Conservation (phyloP, 2,797 vertebrate genomes). For the Ctenosaura bakeri region DNA sequence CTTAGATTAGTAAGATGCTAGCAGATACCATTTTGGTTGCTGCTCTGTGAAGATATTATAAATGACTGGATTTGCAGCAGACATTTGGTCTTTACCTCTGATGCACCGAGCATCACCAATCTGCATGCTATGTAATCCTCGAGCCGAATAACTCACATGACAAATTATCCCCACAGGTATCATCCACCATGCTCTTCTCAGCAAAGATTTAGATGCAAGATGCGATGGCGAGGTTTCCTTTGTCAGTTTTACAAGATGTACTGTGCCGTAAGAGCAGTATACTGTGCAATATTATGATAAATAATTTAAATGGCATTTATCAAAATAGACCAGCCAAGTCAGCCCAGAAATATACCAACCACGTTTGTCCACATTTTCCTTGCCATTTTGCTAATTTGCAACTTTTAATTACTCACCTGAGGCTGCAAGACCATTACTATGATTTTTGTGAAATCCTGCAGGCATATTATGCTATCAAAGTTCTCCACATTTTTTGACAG, state of each 20-base stretch:
- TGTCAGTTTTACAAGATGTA: constrained; percentile 41
- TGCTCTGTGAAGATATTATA: not conserved
- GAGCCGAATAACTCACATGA: constrained; percentile 12
- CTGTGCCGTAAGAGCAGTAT: constrained; percentile 14
- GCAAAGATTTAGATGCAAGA: constrained; percentile 36
- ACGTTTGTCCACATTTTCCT: constrained; percentile 38
- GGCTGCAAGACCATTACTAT: constrained; percentile 52
- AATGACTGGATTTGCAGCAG: not conserved
- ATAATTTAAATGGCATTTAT: constrained; percentile 67
- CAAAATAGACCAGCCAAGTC: constrained; percentile 48
- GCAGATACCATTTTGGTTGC: not conserved
- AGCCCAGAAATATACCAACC: not conserved
- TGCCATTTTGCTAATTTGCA: constrained; percentile 58
- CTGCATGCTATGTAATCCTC: constrained; percentile 26
- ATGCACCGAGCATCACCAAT: not conserved
- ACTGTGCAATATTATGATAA: constrained; percentile 52
- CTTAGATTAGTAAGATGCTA: not conserved
- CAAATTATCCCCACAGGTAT: constrained; percentile 22
- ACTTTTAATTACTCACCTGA: constrained; percentile 48
- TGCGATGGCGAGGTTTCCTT: constrained; percentile 7
- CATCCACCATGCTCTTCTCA: not conserved
- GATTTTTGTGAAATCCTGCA: constrained; percentile 54
- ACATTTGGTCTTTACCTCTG: not conserved
- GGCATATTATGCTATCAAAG: constrained; percentile 38
- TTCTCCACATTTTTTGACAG: constrained; percentile 48